These are phyloP conservation scores for Lethenteron camtschaticum DNA, from an alignment of 2,113 vertebrate genomes.

Conservation along the genomic window DNA sequence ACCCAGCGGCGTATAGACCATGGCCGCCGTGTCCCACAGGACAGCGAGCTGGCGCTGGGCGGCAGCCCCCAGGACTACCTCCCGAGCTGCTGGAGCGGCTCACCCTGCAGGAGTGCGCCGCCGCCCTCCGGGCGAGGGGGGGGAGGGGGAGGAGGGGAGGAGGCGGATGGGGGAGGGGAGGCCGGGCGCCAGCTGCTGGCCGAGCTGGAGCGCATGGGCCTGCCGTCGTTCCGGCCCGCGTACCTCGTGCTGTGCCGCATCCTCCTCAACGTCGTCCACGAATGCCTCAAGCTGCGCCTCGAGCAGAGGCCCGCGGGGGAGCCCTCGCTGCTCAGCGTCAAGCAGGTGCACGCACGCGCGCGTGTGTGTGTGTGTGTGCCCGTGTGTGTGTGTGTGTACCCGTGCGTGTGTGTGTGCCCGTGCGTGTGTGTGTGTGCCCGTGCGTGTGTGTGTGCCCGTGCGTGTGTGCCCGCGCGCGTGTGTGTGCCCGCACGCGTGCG, in stretches of 20 bases:
- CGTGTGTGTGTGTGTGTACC: neutral
- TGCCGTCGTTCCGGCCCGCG: slow-evolving; percentile 78
- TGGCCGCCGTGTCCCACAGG: too few relatives aligned
- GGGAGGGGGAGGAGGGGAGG: too few relatives aligned
- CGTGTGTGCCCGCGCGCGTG: too few relatives aligned
- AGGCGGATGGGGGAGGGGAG: too few relatives aligned
- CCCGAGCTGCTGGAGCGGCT: slow-evolving; percentile 33
- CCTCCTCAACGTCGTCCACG: slow-evolving; percentile 86
- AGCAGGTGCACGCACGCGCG: slow-evolving; percentile 37
- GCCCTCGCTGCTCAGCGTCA: slow-evolving; percentile 84
- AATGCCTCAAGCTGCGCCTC: slow-evolving; percentile 81
- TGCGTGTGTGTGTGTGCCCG: neutral
- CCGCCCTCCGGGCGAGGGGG: too few relatives aligned
- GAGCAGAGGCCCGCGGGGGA: slow-evolving; percentile 94
- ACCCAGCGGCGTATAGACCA: too few relatives aligned
- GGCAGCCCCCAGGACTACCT: slow-evolving; percentile 39
- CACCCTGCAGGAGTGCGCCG: neutral
- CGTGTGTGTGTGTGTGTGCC: neutral
- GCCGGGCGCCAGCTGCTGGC: slow-evolving; percentile 34
- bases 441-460: too few relatives aligned
- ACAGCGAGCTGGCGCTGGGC: too few relatives aligned
- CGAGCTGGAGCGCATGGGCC: slow-evolving; percentile 66
- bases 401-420: neutral
- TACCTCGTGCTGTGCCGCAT: slow-evolving; percentile 86
- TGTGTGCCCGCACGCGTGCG: too few relatives aligned